Conservation (phyloP, 2,797 vertebrate genomes). For the Thripadectes ignobilis region DNA sequence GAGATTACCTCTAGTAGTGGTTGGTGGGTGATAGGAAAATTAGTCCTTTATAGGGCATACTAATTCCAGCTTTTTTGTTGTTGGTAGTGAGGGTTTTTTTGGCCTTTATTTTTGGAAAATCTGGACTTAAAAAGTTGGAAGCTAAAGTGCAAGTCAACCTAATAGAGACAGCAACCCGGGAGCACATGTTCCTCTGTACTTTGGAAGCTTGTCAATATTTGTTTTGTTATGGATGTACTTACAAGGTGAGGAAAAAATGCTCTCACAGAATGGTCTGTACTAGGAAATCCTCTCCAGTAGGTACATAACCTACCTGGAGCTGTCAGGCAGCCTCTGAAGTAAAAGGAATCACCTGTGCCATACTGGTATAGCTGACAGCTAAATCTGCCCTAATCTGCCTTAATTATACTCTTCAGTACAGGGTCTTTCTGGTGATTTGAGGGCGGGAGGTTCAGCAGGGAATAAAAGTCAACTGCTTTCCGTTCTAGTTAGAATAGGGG, state of each 20-base stretch:
- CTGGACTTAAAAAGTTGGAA: background rate
- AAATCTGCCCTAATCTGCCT: constrained; percentile 52
- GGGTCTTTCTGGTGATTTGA: constrained; percentile 70
- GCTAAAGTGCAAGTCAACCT: background rate
- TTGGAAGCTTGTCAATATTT: background rate
- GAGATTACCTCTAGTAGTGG: background rate
- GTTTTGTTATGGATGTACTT: background rate
- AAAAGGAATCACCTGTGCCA: background rate
- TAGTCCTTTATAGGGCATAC: background rate
- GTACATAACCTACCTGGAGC: background rate
- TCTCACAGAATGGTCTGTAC: accelerated
- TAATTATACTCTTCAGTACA: constrained; percentile 66
- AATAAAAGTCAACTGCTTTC: constrained; percentile 71
- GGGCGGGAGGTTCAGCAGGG: constrained; percentile 53
- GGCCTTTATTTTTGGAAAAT: background rate
- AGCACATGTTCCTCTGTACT: background rate
- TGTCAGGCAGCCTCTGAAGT: background rate
- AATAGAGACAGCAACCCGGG: accelerated
- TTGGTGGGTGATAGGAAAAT: background rate
- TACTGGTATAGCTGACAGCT: background rate
- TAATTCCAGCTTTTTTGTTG: background rate
- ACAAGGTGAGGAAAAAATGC: background rate
- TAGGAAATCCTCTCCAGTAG: background rate
- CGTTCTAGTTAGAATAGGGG: constrained; percentile 47
- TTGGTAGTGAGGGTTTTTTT: accelerated